These are phyloP conservation scores for Batillaria attramentaria DNA, from an alignment of 1,140 invertebrate species.

Conservation along the genomic window DNA sequence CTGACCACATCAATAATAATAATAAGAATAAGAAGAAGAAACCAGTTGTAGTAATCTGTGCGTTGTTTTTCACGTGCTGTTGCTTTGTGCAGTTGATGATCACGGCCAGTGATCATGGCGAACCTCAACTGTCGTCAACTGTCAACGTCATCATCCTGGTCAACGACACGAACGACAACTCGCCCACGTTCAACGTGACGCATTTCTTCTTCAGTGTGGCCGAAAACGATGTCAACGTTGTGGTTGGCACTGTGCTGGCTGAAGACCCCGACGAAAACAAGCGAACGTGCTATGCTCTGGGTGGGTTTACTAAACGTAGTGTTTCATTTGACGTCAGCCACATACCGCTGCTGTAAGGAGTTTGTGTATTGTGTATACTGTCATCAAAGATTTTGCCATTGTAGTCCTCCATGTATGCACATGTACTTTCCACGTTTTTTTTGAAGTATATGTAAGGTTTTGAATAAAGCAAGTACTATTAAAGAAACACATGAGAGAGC, in stretches of 20 bases:
- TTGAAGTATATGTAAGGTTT: too few species aligned
- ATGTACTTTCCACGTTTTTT: too few species aligned
- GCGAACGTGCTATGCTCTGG: too few species aligned
- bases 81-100: conserved; percentile 30
- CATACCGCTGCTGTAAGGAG: too few species aligned
- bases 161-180: conserved; percentile 39
- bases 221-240: not conserved
- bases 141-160: conserved; percentile 14
- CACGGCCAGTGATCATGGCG: conserved; percentile 31
- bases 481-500: too few species aligned
- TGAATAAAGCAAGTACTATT: too few species aligned
- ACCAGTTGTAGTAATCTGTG: not conserved
- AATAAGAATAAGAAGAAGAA: too few species aligned
- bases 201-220: conserved; percentile 14
- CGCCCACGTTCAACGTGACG: conserved; percentile 30
- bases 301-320: too few species aligned
- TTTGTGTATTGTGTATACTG: too few species aligned
- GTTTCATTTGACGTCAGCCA: too few species aligned
- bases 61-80: not conserved
- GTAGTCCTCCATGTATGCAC: too few species aligned
- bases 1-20: not conserved
- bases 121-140: not conserved
- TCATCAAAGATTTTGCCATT: too few species aligned
- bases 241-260: conserved; percentile 32
- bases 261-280: conserved; percentile 32